A percentile compares a stretch with the other conserved stretches of the same genome.
phyloP scores from a whole-genome alignment of 2,888 invertebrate genomes.

The Dolomedes plantarius region DNA sequence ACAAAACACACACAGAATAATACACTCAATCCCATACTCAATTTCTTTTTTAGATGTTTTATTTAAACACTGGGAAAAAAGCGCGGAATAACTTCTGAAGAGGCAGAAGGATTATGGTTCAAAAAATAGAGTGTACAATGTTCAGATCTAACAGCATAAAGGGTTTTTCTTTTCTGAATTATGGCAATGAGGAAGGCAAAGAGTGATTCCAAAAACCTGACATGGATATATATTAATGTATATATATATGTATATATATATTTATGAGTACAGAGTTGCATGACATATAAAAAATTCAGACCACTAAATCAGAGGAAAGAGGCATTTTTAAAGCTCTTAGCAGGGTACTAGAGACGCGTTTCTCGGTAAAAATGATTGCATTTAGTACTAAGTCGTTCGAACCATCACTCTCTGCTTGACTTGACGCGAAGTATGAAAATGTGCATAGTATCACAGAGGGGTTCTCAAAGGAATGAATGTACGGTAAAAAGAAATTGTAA shows the following conservation, averaged over 20 bases:
- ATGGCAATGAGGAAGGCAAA: slow-evolving; percentile 67
- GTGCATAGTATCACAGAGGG: too few relatives aligned
- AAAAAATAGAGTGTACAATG: slow-evolving; percentile 71
- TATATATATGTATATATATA: neutral
- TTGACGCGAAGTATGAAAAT: too few relatives aligned
- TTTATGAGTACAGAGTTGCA: slow-evolving; percentile 57
- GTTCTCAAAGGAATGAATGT: too few relatives aligned
- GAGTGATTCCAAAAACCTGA: slow-evolving; percentile 67
- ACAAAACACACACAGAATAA: too few relatives aligned
- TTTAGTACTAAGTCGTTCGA: too few relatives aligned
- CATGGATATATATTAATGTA: slow-evolving; percentile 40
- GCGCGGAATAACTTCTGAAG: slow-evolving; percentile 68
- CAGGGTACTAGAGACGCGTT: too few relatives aligned
- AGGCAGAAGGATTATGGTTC: slow-evolving; percentile 68
- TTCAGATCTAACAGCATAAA: slow-evolving; percentile 68
- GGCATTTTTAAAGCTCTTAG: slow-evolving; percentile 59
- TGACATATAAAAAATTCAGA: slow-evolving; percentile 58
- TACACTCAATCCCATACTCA: neutral
- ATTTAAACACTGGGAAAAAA: slow-evolving; percentile 70
- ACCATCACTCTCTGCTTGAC: too few relatives aligned
- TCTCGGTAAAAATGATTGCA: too few relatives aligned
- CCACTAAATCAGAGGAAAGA: slow-evolving; percentile 51
- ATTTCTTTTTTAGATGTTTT: slow-evolving; percentile 62
- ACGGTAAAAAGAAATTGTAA: too few relatives aligned
- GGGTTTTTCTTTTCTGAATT: slow-evolving; percentile 36